Conservation (phyloP, 2,113 vertebrate genomes). For the Donacobius atricapilla region DNA sequence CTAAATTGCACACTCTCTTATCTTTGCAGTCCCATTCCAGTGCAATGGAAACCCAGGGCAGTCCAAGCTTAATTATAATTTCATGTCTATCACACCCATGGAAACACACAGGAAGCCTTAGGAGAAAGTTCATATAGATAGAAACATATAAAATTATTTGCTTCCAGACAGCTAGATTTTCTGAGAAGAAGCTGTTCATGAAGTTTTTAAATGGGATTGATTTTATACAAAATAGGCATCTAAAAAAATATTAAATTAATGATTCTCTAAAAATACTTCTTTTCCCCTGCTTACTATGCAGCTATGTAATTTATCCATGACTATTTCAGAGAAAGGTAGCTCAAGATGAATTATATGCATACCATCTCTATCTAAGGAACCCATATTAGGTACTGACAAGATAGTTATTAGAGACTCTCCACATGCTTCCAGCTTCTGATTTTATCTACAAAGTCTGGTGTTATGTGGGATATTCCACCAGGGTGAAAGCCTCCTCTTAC, state of each 20-base stretch:
- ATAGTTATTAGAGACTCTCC: neutral
- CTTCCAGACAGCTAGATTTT: neutral
- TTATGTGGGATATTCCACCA: neutral
- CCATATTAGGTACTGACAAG: neutral
- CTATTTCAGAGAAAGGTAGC: neutral
- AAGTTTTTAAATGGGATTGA: neutral
- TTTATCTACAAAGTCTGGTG: neutral
- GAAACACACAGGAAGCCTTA: neutral
- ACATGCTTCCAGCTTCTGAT: neutral
- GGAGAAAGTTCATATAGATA: neutral
- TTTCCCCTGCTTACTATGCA: neutral
- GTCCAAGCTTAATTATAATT: neutral
- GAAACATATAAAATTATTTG: neutral
- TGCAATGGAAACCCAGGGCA: neutral
- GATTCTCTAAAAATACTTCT: neutral
- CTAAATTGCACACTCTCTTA: neutral
- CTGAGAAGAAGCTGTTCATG: neutral
- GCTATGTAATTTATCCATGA: neutral
- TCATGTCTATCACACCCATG: neutral
- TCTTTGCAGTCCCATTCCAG: neutral
- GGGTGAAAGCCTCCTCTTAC: neutral
- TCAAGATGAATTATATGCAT: neutral
- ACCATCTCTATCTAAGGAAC: neutral
- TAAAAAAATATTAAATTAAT: neutral
- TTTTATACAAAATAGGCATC: neutral